A percentile compares a stretch with the other conserved stretches of the same genome.
phyloP scores from a whole-genome alignment of 2,888 invertebrate species.

The Chrysopilus asiliformis region DNA sequence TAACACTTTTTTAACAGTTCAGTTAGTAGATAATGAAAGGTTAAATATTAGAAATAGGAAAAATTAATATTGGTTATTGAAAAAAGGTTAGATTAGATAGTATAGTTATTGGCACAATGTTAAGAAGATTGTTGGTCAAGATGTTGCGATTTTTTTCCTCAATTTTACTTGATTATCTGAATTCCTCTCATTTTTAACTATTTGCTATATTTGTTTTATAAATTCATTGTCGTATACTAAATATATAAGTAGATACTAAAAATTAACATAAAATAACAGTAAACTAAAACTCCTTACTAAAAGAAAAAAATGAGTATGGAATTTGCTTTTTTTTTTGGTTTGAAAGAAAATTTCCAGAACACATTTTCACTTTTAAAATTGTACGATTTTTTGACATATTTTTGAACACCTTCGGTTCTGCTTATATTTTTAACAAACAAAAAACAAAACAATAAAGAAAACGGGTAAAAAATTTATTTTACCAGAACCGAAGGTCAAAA shows the following conservation, averaged over 20 bases:
- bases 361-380: no score
- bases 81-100: constrained; percentile 3
- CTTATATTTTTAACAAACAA: no score
- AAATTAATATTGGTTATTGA: not conserved
- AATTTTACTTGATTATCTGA: not conserved
- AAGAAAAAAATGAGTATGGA: no score
- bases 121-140: constrained; percentile 26
- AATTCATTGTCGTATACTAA: not conserved
- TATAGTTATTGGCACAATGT: constrained; percentile 3
- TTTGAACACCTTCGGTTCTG: no score
- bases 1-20: no score
- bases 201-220: not conserved
- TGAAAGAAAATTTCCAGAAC: no score
- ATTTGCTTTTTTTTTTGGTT: not conserved
- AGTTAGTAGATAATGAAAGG: constrained; percentile 4
- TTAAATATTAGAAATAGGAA: constrained; percentile 4
- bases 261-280: not conserved
- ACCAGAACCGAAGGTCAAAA: no score
- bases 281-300: no score
- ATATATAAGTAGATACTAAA: not conserved
- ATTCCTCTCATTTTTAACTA: not conserved
- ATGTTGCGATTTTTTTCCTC: constrained; percentile 21
- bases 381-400: no score
- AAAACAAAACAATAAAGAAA: no score
- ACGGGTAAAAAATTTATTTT: no score